These are phyloP conservation scores for Conops quadrifasciatus DNA, from an alignment of 2,888 invertebrate genomes.

Conservation along the genomic window DNA sequence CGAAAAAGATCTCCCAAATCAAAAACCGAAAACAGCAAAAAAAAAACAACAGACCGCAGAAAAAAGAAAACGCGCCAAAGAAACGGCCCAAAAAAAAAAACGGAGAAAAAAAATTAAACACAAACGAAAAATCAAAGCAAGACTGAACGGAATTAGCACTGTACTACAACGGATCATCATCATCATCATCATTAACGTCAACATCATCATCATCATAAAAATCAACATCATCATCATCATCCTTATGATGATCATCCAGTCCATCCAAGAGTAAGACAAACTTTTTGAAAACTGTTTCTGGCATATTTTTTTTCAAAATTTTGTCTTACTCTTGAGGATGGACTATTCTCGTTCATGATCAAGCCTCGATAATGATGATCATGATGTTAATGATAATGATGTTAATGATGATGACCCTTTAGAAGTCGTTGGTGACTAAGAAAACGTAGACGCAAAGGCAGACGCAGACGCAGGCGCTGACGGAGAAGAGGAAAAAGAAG, in stretches of 20 bases:
- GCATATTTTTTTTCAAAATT: no score
- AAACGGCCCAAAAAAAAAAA: conserved; percentile 21
- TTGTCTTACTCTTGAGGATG: no score
- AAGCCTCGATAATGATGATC: no score
- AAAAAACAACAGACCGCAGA: conserved; percentile 6
- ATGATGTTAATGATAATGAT: no score
- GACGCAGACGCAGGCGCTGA: background rate
- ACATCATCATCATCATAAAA: no score
- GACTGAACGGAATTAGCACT: conserved; percentile 11
- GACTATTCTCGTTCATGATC: no score
- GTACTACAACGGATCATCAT: conserved; percentile 6
- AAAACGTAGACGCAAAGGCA: conserved; percentile 7
- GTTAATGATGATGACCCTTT: no score
- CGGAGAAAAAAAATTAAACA: conserved; percentile 21
- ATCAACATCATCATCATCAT: no score
- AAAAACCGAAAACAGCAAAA: conserved; percentile 25
- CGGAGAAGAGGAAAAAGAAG: background rate
- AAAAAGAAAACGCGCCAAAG: conserved; percentile 15
- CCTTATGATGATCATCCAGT: no score
- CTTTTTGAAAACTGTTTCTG: no score
- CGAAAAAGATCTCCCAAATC: conserved; percentile 14
- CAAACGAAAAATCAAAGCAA: conserved; percentile 17
- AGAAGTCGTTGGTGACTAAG: no score
- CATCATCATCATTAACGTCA: background rate
- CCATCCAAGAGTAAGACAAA: no score